Conservation (phyloP, 2,797 vertebrate genomes). For the Clarias fuscus region DNA sequence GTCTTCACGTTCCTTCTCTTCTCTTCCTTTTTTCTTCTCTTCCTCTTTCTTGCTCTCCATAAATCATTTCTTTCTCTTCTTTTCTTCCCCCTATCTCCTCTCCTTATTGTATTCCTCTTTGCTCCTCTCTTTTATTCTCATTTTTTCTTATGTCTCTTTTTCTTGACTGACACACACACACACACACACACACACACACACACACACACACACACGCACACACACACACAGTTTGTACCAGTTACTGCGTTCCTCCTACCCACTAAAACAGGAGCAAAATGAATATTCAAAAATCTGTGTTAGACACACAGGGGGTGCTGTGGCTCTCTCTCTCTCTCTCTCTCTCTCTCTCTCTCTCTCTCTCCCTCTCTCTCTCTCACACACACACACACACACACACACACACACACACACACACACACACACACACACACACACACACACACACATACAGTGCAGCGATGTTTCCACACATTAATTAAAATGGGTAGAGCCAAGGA, state of each 20-base stretch:
- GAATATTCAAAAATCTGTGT: background rate
- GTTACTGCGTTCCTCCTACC: background rate
- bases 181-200: background rate
- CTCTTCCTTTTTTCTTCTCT: background rate
- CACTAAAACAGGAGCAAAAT: background rate
- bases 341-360: background rate
- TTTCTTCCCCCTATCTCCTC: too few relatives aligned
- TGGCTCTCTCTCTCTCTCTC: background rate
- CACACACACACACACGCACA: background rate
- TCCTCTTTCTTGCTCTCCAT: too few relatives aligned
- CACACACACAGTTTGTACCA: background rate
- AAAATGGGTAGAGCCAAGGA: background rate
- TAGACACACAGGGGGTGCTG: background rate
- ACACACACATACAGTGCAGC: background rate
- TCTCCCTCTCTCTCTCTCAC: background rate
- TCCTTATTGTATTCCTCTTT: background rate
- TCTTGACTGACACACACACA: background rate
- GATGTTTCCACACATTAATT: background rate
- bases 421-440: too few relatives aligned
- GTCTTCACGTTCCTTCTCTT: background rate
- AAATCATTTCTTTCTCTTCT: too few relatives aligned
- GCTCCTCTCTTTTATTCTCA: background rate
- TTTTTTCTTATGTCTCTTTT: background rate
- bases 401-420: too few relatives aligned
- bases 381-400: too few relatives aligned